Evolutionary conservation across 2,888 invertebrate genomes (phyloP).

Genomic region (Ephialtes manifestator): DNA sequence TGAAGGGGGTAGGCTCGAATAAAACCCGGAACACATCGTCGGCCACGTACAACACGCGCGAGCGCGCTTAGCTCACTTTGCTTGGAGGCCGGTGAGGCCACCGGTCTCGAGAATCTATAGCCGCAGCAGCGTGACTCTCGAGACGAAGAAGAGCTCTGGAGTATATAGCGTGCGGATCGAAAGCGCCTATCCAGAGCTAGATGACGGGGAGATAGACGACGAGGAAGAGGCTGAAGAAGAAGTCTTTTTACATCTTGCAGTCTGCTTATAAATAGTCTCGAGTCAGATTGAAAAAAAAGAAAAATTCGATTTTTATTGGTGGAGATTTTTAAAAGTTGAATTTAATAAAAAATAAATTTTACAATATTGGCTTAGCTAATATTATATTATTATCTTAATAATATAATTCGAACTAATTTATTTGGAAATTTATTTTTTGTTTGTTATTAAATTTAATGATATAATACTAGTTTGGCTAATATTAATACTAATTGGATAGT

Average conservation of each 20-base stretch:
- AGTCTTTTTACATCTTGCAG: not conserved
- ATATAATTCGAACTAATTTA: too few species aligned
- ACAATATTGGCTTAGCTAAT: too few species aligned
- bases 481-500: too few species aligned
- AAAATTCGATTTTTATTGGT: not conserved
- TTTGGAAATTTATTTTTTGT: too few species aligned
- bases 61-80: slow-evolving; percentile 33
- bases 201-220: slow-evolving; percentile 9
- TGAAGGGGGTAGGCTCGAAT: slow-evolving; percentile 35
- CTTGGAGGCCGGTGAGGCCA: slow-evolving; percentile 29
- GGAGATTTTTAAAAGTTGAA: too few species aligned
- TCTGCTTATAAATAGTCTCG: not conserved
- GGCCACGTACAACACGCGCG: slow-evolving; percentile 71
- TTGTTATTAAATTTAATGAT: too few species aligned
- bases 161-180: slow-evolving; percentile 27
- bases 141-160: slow-evolving; percentile 33
- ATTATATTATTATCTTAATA: too few species aligned
- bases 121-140: slow-evolving; percentile 36
- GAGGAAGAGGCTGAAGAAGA: slow-evolving; percentile 21
- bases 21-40: slow-evolving; percentile 70
- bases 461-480: too few species aligned
- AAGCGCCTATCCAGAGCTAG: slow-evolving; percentile 27
- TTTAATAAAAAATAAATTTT: too few species aligned
- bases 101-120: slow-evolving; percentile 48
- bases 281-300: not conserved